Evolutionary conservation across 1,140 invertebrate species (phyloP).

Genomic region (Meloidogyne exigua): DNA sequence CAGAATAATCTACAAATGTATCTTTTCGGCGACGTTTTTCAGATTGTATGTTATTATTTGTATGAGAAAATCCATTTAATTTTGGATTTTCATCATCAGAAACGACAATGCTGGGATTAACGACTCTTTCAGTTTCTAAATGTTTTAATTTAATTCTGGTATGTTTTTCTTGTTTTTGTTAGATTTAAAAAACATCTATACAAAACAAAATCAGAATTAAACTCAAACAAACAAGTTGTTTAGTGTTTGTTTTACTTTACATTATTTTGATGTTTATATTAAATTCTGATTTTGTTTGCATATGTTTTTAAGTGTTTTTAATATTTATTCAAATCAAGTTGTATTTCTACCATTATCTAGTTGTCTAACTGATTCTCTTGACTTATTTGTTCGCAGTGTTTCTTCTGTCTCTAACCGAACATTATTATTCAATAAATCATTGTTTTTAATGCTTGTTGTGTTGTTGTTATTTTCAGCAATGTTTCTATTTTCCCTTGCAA

Average conservation of each 20-base stretch:
- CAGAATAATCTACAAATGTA: background rate
- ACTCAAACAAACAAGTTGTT: background rate
- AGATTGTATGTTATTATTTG: background rate
- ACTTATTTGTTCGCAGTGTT: background rate
- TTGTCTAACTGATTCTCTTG: background rate
- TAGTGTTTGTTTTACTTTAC: background rate
- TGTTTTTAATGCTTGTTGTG: background rate
- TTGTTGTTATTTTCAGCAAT: background rate
- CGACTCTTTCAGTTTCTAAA: background rate
- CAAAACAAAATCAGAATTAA: too few species aligned
- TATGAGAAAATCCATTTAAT: background rate
- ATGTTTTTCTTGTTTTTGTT: background rate
- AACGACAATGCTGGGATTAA: background rate
- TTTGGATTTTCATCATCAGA: background rate
- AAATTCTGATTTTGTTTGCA: too few species aligned
- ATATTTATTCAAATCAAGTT: too few species aligned
- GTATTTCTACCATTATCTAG: too few species aligned
- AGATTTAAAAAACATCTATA: background rate
- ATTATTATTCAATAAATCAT: background rate
- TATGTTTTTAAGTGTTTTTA: too few species aligned
- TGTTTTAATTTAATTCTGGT: background rate
- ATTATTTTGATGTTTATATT: too few species aligned
- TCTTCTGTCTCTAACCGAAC: background rate
- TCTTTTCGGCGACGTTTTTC: background rate
- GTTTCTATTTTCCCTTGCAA: conserved; percentile 28